phyloP scores from a whole-genome alignment of 1,140 invertebrate genomes.

The Rhysida immarginata region DNA sequence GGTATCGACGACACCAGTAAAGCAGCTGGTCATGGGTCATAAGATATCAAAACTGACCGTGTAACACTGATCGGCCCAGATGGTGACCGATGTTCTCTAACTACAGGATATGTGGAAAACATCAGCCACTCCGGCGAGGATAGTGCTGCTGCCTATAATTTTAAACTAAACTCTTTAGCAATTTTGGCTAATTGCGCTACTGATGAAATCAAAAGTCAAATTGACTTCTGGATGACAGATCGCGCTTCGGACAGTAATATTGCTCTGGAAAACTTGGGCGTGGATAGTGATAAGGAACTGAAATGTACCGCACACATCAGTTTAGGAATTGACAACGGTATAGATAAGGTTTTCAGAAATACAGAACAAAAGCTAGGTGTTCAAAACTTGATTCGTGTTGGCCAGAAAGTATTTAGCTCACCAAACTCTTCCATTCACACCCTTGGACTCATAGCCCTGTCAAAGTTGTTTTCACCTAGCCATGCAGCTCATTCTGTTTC shows the following conservation, averaged over 20 bases:
- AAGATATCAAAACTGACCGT: background rate
- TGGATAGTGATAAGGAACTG: background rate
- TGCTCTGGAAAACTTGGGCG: too few relatives aligned
- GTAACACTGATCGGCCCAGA: background rate
- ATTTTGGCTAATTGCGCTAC: background rate
- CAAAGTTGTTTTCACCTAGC: too few relatives aligned
- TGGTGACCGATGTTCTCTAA: background rate
- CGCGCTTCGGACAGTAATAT: background rate
- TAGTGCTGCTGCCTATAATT: too few relatives aligned
- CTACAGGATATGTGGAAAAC: background rate
- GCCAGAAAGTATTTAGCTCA: too few relatives aligned
- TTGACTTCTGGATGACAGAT: background rate
- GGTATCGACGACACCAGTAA: background rate
- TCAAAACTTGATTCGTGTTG: background rate
- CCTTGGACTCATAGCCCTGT: too few relatives aligned
- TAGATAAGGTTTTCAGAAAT: background rate
- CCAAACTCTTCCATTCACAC: too few relatives aligned
- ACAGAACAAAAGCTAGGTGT: background rate
- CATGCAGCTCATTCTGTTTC: too few relatives aligned
- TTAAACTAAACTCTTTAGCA: too few relatives aligned
- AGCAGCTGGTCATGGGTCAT: background rate
- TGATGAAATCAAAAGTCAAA: background rate
- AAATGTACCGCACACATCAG: background rate
- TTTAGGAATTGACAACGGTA: background rate
- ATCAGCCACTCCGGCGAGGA: background rate